These are phyloP conservation scores for Spisula solida DNA, from an alignment of 2,888 invertebrate species.

Conservation along the genomic window DNA sequence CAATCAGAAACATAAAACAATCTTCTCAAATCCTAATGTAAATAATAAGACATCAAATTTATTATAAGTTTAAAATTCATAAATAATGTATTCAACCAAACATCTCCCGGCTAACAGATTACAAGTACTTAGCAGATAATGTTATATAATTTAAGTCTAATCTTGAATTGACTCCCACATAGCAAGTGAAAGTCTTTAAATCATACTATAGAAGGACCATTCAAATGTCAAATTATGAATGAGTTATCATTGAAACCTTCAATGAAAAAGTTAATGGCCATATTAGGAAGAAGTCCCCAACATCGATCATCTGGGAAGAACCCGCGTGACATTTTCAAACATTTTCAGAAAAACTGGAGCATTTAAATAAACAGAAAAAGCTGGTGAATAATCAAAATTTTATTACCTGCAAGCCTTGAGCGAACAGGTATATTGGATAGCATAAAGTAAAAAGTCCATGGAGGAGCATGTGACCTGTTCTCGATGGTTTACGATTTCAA, in stretches of 20 bases:
- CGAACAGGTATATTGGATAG: too few relatives aligned
- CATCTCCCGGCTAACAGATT: background rate
- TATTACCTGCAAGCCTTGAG: too few relatives aligned
- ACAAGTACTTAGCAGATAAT: conserved; percentile 8
- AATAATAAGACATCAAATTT: background rate
- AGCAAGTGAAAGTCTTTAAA: conserved; percentile 17
- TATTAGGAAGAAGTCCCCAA: too few relatives aligned
- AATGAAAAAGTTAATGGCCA: background rate
- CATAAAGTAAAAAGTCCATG: too few relatives aligned
- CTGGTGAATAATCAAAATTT: too few relatives aligned
- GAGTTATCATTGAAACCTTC: background rate
- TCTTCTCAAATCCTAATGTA: background rate
- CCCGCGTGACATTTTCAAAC: too few relatives aligned
- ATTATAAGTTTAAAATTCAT: background rate
- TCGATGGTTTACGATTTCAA: too few relatives aligned
- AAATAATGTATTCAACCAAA: background rate
- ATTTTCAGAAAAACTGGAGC: too few relatives aligned
- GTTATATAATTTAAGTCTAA: conserved; percentile 6
- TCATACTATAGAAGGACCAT: background rate
- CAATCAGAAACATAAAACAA: background rate
- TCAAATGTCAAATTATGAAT: conserved; percentile 1
- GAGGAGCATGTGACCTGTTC: too few relatives aligned
- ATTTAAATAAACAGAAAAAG: too few relatives aligned
- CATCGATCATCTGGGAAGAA: too few relatives aligned
- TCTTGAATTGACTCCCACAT: conserved; percentile 2